These are phyloP conservation scores for Nesogale talazaci DNA, from an alignment of 2,113 vertebrate genomes.

Conservation along the genomic window DNA sequence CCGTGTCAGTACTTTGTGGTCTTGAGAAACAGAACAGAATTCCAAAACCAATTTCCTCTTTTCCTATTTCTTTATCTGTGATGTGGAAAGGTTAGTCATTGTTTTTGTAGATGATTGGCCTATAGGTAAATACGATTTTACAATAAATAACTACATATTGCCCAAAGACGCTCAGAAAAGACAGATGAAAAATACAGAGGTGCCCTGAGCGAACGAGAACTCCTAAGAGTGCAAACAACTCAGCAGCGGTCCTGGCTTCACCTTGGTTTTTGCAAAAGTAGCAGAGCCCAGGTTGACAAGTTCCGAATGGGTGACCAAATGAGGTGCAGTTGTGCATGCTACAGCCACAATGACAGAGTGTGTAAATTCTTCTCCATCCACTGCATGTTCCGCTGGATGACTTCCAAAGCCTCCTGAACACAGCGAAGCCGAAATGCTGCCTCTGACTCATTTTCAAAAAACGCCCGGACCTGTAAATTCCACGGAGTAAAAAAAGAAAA, in stretches of 20 bases:
- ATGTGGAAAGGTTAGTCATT: slow-evolving; percentile 76
- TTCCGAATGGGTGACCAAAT: slow-evolving; percentile 63
- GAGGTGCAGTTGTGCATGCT: slow-evolving; percentile 67
- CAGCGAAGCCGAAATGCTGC: slow-evolving; percentile 90
- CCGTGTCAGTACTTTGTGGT: slow-evolving; percentile 16
- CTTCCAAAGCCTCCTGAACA: slow-evolving; percentile 92
- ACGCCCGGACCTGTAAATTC: slow-evolving; percentile 89
- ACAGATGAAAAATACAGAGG: slow-evolving; percentile 75
- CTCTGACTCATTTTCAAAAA: slow-evolving; percentile 92
- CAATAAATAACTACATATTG: slow-evolving; percentile 83
- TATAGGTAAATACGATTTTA: slow-evolving; percentile 76
- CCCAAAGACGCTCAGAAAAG: slow-evolving; percentile 80
- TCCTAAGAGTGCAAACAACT: slow-evolving; percentile 91
- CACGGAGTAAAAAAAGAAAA: slow-evolving; percentile 22
- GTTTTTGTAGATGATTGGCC: slow-evolving; percentile 74
- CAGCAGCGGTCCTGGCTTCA: slow-evolving; percentile 79
- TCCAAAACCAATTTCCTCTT: slow-evolving; percentile 42
- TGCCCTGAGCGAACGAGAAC: slow-evolving; percentile 93
- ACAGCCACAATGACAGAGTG: slow-evolving; percentile 85
- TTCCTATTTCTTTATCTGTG: not conserved
- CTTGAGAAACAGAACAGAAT: slow-evolving; percentile 64
- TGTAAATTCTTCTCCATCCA: slow-evolving; percentile 93
- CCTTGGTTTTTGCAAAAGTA: slow-evolving; percentile 79
- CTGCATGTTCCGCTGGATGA: slow-evolving; percentile 92
- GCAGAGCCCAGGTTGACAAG: slow-evolving; percentile 78